phyloP scores from a whole-genome alignment of 2,113 vertebrate species.

The Lasiurus cinereus region DNA sequence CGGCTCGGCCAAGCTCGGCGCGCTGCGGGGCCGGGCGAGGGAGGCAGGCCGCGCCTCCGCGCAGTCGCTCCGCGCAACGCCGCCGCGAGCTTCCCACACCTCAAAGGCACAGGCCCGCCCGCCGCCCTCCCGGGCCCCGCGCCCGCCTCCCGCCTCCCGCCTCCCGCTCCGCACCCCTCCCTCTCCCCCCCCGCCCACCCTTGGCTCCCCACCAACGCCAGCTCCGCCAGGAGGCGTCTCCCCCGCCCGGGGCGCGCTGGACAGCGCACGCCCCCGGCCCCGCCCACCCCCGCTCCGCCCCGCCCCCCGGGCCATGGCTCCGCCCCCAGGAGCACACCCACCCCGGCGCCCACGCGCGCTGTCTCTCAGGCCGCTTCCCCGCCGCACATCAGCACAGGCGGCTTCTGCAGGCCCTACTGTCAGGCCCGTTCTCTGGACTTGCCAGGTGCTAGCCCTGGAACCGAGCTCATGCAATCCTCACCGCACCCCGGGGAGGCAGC shows the following conservation, averaged over 20 bases:
- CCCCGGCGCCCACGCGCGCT: too few species aligned
- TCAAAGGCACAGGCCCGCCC: not conserved
- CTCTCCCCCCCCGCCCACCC: not conserved
- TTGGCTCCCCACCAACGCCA: not conserved
- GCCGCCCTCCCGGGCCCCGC: not conserved
- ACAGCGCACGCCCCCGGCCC: too few species aligned
- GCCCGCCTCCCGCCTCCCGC: not conserved
- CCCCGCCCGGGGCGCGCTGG: not conserved
- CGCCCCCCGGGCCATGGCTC: not conserved
- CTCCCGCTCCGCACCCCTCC: too few species aligned
- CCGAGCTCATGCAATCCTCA: not conserved
- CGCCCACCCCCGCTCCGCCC: not conserved
- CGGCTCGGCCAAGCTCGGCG: not conserved
- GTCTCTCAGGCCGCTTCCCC: fast-evolving
- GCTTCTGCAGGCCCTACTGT: fast-evolving
- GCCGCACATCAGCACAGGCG: fast-evolving
- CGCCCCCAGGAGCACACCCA: not conserved
- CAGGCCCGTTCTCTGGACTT: not conserved
- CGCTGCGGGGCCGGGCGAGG: not conserved
- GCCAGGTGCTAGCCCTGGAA: too few species aligned
- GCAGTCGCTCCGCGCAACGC: not conserved
- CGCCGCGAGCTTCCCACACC: not conserved
- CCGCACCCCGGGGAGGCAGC: not conserved
- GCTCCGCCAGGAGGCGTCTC: constrained; percentile 40
- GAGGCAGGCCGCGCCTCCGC: constrained; percentile 44